Percentiles rank a stretch among this genome's conserved stretches.
These are phyloP conservation scores for Lathamus discolor DNA, from an alignment of 2,113 vertebrate genomes.

Conservation along the genomic window DNA sequence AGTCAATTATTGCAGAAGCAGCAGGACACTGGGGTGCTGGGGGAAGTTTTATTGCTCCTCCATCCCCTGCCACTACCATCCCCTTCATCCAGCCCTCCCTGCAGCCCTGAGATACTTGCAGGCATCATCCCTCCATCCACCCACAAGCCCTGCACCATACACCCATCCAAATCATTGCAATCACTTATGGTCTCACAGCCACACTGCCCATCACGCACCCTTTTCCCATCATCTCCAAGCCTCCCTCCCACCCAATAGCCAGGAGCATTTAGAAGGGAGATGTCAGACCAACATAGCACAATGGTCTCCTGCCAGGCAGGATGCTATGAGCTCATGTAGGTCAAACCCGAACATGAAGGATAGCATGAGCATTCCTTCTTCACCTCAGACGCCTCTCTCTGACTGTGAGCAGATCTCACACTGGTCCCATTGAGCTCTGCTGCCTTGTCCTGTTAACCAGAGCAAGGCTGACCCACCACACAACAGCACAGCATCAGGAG, in stretches of 20 bases:
- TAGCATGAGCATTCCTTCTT: background rate
- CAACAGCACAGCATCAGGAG: background rate
- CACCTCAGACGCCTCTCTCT: background rate
- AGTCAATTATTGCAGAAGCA: background rate
- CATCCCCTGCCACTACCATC: background rate
- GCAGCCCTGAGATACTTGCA: background rate
- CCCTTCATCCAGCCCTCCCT: background rate
- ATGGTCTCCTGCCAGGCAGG: background rate
- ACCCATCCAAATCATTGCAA: rapidly evolving
- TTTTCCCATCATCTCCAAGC: background rate
- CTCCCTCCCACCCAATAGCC: background rate
- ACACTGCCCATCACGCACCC: background rate
- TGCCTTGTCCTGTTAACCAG: background rate
- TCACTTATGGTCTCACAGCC: rapidly evolving
- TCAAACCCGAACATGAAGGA: background rate
- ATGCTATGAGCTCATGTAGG: background rate
- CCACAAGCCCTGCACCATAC: background rate
- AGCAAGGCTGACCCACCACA: background rate
- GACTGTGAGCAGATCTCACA: background rate
- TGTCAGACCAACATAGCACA: background rate
- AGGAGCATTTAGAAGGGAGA: background rate
- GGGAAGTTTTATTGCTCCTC: background rate
- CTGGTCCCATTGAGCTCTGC: background rate
- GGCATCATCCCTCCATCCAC: rapidly evolving
- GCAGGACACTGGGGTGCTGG: background rate